Evolutionary conservation across 2,888 invertebrate genomes (phyloP).

Genomic region (Liodrosophila aerea): DNA sequence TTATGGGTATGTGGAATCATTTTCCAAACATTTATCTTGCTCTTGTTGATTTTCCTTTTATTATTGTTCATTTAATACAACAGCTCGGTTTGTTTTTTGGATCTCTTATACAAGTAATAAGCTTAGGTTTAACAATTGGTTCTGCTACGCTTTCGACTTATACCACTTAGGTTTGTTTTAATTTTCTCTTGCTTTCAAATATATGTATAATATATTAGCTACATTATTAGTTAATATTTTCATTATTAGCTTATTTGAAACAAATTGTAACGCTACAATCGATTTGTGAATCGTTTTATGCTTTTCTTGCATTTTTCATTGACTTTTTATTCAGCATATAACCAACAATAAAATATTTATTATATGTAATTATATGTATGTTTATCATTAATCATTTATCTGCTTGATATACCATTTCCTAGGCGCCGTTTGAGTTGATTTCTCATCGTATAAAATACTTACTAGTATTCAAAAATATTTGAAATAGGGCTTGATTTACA

Average conservation of each 20-base stretch:
- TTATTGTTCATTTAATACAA: slow-evolving; percentile 74
- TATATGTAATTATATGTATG: slow-evolving; percentile 18
- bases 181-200: slow-evolving; percentile 31
- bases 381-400: slow-evolving; percentile 21
- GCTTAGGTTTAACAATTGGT: slow-evolving; percentile 79
- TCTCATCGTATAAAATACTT: slow-evolving; percentile 63
- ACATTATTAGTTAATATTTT: slow-evolving; percentile 51
- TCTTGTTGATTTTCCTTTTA: slow-evolving; percentile 18
- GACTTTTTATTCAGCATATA: slow-evolving; percentile 64
- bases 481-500: slow-evolving; percentile 65
- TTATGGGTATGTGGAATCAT: slow-evolving; percentile 30
- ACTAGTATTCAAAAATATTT: slow-evolving; percentile 68
- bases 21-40: slow-evolving; percentile 19
- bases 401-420: slow-evolving; percentile 61
- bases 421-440: slow-evolving; percentile 53
- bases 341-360: slow-evolving; percentile 64
- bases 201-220: slow-evolving; percentile 54
- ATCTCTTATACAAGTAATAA: slow-evolving; percentile 46
- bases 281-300: slow-evolving; percentile 31
- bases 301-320: slow-evolving; percentile 41
- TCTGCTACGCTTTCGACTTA: slow-evolving; percentile 72
- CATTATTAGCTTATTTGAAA: slow-evolving; percentile 53
- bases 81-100: slow-evolving; percentile 56
- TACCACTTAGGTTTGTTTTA: slow-evolving; percentile 45
- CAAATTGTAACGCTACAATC: slow-evolving; percentile 69